Evolutionary conservation across 2,113 vertebrate species (phyloP), one percentile per base, ranked within the genome.

Genomic region (Cebus imitator): DNA sequence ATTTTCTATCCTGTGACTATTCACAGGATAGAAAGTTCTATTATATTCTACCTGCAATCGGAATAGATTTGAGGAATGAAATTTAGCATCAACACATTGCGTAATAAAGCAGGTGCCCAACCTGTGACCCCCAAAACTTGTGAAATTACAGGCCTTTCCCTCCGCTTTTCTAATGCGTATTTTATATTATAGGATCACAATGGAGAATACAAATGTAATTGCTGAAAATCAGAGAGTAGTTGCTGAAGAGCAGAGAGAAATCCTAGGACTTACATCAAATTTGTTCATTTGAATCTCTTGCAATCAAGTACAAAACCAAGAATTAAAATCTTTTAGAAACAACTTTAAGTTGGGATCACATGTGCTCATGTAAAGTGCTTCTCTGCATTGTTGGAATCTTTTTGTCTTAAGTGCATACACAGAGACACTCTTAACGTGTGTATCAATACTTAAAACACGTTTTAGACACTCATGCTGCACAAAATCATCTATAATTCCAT

Each of bases 311-410:
- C 37, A 97, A 87, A 48, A 45, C 10, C 73, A 90, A 90, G 37
- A 96, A 95, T 92, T 70, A 87, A 91, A 91, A 95, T 87, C 76
- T 94, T 80, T 78, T 64, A 88, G 87, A 90, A 90, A 90, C 27
- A 57, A 79, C 55, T 55, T 8, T 87, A 58, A 85, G 68, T 57
- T 83, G 61, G 55, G 78, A 37, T 96, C 18, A n/a, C 40, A 48
- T 43, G 55, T 52, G 48, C 32, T 80, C 83, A 30, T 83, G 37
- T 78, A 90, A 83, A 76, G 18, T 61, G 52, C 1, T 35, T 95
- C 88, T 61, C 50, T 85, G 79, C 21, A 25, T 25, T 94, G 18
- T 50, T 90, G 35, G 66, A 87, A 50, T 20, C 14, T 45, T 84
- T 94, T 85, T 64, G 52, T 93, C 57, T 90, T 94, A 80, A 61